Conservation (phyloP, 1,140 invertebrate species). For the Scaptomyza hsui region DNA sequence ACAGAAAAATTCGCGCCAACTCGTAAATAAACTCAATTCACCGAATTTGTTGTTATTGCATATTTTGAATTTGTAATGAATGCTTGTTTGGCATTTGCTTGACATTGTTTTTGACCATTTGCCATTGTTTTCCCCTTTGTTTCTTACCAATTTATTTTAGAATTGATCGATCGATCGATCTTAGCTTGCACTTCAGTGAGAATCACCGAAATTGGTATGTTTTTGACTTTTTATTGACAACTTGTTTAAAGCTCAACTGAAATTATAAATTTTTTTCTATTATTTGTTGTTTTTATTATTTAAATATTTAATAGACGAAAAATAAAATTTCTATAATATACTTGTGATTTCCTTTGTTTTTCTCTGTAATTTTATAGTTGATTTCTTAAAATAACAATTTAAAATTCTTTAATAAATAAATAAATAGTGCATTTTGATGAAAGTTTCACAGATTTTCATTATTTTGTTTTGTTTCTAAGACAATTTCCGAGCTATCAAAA, state of each 20-base stretch:
- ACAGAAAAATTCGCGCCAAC: conserved; percentile 9
- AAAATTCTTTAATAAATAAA: too few species aligned
- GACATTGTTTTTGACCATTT: conserved; percentile 10
- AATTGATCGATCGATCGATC: conserved; percentile 10
- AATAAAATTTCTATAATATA: too few species aligned
- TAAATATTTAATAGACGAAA: background rate
- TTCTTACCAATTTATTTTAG: background rate
- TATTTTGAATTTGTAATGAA: conserved; percentile 20
- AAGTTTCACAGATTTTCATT: too few species aligned
- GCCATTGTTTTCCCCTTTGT: conserved; percentile 13
- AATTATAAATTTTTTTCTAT: background rate
- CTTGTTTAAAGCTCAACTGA: background rate
- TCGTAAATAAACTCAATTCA: conserved; percentile 17
- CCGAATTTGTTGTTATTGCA: conserved; percentile 15
- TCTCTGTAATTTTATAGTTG: too few species aligned
- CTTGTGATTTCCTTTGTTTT: too few species aligned
- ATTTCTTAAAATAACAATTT: too few species aligned
- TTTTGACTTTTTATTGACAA: background rate
- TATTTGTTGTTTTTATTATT: background rate
- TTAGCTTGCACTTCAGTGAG: background rate
- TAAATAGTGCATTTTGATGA: too few species aligned
- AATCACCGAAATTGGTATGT: background rate
- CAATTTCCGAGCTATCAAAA: too few species aligned
- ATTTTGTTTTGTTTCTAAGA: too few species aligned
- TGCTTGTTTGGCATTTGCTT: conserved; percentile 19